Percentiles rank a stretch among this genome's conserved stretches.
phyloP scores from a whole-genome alignment of 2,113 vertebrate genomes.

The Myrmophylax atrothorax region DNA sequence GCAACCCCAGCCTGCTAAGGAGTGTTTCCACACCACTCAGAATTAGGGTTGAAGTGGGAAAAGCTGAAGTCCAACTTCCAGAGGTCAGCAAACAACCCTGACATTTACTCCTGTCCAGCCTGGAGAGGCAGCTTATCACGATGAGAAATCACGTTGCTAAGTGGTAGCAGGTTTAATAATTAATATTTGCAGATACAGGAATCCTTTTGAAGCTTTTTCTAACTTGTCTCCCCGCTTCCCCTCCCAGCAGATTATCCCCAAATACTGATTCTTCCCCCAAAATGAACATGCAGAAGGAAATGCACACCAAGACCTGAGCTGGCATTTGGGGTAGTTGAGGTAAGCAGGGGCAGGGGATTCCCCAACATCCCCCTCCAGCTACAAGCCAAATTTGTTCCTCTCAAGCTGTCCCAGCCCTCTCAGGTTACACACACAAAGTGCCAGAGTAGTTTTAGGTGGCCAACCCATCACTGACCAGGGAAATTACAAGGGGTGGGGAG shows the following conservation, averaged over 20 bases:
- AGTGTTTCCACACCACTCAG: not conserved
- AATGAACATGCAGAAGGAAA: not conserved
- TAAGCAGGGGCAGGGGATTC: not conserved
- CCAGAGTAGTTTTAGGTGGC: not conserved
- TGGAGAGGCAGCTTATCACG: not conserved
- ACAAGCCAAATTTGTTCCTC: not conserved
- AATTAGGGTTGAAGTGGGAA: not conserved
- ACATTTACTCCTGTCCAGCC: not conserved
- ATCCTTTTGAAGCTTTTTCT: not conserved
- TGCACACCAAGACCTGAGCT: not conserved
- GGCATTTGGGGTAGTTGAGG: not conserved
- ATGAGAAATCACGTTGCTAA: not conserved
- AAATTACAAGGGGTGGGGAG: not conserved
- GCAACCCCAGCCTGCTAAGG: not conserved
- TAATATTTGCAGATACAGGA: not conserved
- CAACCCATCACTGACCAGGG: not conserved
- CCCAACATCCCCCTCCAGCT: not conserved
- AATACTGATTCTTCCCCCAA: not conserved
- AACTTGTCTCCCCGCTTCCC: not conserved
- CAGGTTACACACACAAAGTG: not conserved
- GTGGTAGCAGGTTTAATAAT: not conserved
- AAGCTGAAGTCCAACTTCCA: not conserved
- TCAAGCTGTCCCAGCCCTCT: not conserved
- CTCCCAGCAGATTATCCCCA: not conserved
- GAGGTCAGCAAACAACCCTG: not conserved